These are phyloP conservation scores for Mionectes olivaceus DNA, from an alignment of 2,797 vertebrate species.

Conservation along the genomic window DNA sequence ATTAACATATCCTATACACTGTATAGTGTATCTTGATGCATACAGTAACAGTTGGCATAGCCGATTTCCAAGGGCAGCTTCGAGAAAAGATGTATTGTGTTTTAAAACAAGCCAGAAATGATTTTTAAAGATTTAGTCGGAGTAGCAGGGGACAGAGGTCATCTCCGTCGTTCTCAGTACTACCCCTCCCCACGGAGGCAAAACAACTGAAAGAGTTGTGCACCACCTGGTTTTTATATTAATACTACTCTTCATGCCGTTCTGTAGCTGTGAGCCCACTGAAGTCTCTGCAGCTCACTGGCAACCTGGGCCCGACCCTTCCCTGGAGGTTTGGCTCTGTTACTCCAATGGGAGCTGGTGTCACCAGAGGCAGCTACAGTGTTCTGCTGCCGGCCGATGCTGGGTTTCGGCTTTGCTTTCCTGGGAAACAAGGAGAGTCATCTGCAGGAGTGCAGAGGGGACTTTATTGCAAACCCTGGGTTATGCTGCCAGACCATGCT, in stretches of 20 bases:
- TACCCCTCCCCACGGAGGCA: not conserved
- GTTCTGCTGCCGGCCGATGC: not conserved
- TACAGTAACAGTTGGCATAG: not conserved
- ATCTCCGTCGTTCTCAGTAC: not conserved
- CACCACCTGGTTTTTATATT: slow-evolving; percentile 14
- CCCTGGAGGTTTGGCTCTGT: not conserved
- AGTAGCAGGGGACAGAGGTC: not conserved
- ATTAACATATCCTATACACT: not conserved
- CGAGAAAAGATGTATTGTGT: slow-evolving; percentile 31
- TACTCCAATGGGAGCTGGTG: not conserved
- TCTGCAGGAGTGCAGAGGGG: not conserved
- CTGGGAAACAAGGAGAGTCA: not conserved
- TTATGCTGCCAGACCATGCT: not conserved
- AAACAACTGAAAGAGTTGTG: not conserved
- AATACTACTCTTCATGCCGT: not conserved
- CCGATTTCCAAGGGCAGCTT: not conserved
- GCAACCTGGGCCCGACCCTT: not conserved
- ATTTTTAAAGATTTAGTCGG: not conserved
- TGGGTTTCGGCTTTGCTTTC: slow-evolving; percentile 41
- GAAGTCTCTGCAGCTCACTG: not conserved
- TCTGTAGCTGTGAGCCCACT: not conserved
- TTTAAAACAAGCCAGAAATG: not conserved
- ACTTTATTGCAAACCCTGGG: not conserved
- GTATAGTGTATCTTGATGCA: not conserved
- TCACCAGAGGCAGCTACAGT: not conserved